phyloP scores from a whole-genome alignment of 2,888 invertebrate genomes.

The Amblyteles armatorius region DNA sequence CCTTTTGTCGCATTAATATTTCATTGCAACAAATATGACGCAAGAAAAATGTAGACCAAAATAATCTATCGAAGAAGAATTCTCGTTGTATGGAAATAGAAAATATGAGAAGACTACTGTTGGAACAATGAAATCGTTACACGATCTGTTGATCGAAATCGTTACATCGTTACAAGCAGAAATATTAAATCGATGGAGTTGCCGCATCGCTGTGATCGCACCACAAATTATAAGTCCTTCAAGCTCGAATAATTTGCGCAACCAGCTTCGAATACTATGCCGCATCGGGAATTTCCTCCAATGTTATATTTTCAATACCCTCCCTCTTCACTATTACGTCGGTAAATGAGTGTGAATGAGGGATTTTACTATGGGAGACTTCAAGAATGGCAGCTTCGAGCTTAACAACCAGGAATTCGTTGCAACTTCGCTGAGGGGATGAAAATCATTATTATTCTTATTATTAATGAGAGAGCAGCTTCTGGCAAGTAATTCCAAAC shows the following conservation, averaged over 20 bases:
- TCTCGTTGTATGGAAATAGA: not conserved
- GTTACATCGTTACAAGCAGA: no score
- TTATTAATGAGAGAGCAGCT: conserved; percentile 73
- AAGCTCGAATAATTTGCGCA: not conserved
- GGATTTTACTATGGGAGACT: conserved; percentile 53
- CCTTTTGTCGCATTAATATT: not conserved
- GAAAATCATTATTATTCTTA: conserved; percentile 70
- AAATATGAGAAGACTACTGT: not conserved
- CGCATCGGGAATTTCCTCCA: not conserved
- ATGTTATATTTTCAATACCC: conserved; percentile 69
- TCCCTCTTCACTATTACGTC: not conserved
- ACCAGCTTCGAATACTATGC: not conserved
- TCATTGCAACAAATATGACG: not conserved
- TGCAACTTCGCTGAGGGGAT: conserved; percentile 69
- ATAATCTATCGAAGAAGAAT: not conserved
- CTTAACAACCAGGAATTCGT: conserved; percentile 69
- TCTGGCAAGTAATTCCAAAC: conserved; percentile 55
- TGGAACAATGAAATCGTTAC: not conserved
- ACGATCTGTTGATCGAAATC: no score
- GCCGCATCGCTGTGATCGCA: not conserved
- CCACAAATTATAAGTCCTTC: not conserved
- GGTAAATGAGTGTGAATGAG: conserved; percentile 5
- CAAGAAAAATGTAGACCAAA: not conserved
- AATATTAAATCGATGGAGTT: not conserved
- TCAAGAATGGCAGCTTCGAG: conserved; percentile 65